Conservation (phyloP, 2,888 invertebrate species). For the Philhelius pedissequus region DNA sequence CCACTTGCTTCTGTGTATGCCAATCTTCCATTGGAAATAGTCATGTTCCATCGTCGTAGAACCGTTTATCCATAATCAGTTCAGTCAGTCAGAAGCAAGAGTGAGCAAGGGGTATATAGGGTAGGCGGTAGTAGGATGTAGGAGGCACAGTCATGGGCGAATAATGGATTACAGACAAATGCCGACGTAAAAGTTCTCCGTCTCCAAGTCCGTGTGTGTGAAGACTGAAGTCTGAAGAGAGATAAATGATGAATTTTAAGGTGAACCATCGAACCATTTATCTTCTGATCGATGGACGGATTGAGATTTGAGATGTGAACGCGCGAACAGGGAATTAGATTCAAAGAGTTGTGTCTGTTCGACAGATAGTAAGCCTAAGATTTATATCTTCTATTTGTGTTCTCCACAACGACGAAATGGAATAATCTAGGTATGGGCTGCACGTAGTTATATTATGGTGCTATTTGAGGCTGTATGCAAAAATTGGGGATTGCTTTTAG, state of each 20-base stretch:
- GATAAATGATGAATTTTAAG: slow-evolving; percentile 69
- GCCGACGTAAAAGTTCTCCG: slow-evolving; percentile 54
- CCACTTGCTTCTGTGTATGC: slow-evolving; percentile 30
- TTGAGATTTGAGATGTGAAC: slow-evolving; percentile 61
- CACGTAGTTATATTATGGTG: neutral
- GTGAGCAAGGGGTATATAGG: neutral
- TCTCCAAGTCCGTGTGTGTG: neutral
- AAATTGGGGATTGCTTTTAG: slow-evolving; percentile 17
- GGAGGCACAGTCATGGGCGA: slow-evolving; percentile 43
- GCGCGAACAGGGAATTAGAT: slow-evolving; percentile 55
- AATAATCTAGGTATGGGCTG: slow-evolving; percentile 48
- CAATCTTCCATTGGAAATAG: neutral
- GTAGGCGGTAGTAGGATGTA: too few species aligned
- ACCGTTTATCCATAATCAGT: slow-evolving; percentile 59
- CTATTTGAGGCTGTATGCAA: neutral
- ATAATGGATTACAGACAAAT: slow-evolving; percentile 68
- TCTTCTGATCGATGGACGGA: slow-evolving; percentile 64
- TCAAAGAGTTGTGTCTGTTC: slow-evolving; percentile 62
- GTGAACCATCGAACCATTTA: slow-evolving; percentile 66
- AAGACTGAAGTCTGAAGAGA: slow-evolving; percentile 18
- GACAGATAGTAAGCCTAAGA: slow-evolving; percentile 58
- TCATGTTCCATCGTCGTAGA: slow-evolving; percentile 15
- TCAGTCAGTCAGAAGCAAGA: neutral
- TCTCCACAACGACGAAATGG: slow-evolving; percentile 21
- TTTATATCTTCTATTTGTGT: slow-evolving; percentile 63